phyloP scores from a whole-genome alignment of 2,113 vertebrate genomes.

The Cinclus cinclus region DNA sequence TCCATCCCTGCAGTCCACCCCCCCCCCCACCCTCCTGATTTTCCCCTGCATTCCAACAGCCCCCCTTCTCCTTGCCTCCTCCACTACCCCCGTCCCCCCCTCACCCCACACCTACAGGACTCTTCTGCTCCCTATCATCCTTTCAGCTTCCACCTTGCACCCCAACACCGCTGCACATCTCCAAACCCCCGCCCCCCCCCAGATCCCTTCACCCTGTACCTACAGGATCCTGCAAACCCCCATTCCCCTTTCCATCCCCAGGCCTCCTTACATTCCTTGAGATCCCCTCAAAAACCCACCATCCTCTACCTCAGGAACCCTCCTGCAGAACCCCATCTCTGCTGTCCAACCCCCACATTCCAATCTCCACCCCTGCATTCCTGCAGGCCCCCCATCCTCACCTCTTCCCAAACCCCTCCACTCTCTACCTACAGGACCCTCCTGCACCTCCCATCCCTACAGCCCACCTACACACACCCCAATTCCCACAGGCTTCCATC shows the following conservation, averaged over 20 bases:
- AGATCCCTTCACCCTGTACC: too few relatives aligned
- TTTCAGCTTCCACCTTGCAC: too few relatives aligned
- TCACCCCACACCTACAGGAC: too few relatives aligned
- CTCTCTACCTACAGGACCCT: neutral
- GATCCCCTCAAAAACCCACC: neutral
- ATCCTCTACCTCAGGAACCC: neutral
- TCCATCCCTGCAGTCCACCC: too few relatives aligned
- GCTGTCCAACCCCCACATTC: neutral
- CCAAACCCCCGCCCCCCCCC: neutral
- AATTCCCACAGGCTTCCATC: neutral
- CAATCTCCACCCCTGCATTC: neutral
- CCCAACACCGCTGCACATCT: neutral
- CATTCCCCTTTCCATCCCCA: neutral
- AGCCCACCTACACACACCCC: neutral
- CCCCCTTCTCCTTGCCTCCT: neutral
- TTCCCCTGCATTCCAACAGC: neutral
- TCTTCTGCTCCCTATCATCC: neutral
- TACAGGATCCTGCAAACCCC: too few relatives aligned
- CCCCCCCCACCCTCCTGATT: too few relatives aligned
- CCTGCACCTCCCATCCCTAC: neutral
- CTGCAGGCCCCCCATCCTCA: neutral
- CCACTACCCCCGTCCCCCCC: neutral
- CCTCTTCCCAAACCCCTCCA: neutral
- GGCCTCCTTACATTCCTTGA: neutral
- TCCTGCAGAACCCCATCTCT: too few relatives aligned